Evolutionary conservation across 1,140 invertebrate genomes (phyloP).

Genomic region (Sesamia nonagrioides): DNA sequence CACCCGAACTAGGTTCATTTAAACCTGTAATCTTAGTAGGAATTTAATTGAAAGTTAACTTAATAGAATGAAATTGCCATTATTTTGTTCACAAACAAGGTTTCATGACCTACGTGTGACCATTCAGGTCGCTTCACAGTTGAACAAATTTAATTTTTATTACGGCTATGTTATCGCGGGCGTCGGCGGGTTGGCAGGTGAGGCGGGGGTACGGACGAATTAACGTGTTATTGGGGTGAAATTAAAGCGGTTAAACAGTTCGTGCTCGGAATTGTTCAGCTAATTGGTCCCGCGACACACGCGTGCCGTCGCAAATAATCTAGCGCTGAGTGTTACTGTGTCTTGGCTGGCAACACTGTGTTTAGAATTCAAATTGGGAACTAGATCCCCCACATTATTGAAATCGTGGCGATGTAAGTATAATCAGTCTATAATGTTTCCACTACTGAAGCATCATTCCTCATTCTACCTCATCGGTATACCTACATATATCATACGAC

Average conservation of each 20-base stretch:
- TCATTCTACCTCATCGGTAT: no score
- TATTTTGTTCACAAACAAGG: conserved; percentile 31
- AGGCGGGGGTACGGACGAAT: conserved; percentile 38
- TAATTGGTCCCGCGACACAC: conserved; percentile 64
- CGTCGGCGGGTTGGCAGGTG: not conserved
- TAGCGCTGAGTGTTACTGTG: conserved; percentile 12
- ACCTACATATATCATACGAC: no score
- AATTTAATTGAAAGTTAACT: no score
- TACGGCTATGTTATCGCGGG: conserved; percentile 42
- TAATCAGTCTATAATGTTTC: no score
- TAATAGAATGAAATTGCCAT: conserved; percentile 34
- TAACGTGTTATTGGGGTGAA: conserved; percentile 63
- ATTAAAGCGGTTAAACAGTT: conserved; percentile 64
- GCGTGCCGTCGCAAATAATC: conserved; percentile 2
- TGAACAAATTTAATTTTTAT: conserved; percentile 62
- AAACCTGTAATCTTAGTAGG: no score
- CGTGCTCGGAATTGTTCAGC: conserved; percentile 62
- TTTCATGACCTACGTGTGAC: conserved; percentile 39
- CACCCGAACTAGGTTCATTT: no score
- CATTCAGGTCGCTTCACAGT: conserved; percentile 37
- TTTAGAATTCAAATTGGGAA: conserved; percentile 1
- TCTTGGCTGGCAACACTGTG: conserved; percentile 1
- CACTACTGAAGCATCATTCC: no score
- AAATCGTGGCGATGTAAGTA: no score
- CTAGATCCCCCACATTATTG: not conserved